These are phyloP conservation scores for Drusus annulatus DNA, from an alignment of 1,140 invertebrate species.

Conservation along the genomic window DNA sequence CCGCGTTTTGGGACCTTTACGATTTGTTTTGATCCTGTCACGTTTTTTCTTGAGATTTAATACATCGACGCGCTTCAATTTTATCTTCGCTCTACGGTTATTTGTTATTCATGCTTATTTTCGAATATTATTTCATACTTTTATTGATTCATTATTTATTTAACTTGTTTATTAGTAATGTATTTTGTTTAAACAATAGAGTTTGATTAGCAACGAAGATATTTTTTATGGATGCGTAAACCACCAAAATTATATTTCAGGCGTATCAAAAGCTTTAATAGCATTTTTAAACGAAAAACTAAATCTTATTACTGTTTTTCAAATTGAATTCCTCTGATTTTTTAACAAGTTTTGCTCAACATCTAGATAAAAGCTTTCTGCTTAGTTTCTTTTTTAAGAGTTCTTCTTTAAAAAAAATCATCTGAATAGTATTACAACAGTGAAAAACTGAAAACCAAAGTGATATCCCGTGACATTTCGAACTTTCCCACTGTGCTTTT, in stretches of 20 bases:
- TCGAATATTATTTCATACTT: neutral
- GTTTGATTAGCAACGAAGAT: neutral
- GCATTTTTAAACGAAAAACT: too few species aligned
- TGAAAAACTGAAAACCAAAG: neutral
- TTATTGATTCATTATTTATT: neutral
- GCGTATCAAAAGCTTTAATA: too few species aligned
- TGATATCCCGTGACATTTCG: neutral
- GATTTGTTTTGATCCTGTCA: slow-evolving; percentile 10
- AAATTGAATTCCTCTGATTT: too few species aligned
- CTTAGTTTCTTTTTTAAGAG: neutral
- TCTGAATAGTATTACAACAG: neutral
- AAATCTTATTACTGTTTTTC: too few species aligned
- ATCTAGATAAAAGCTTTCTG: neutral
- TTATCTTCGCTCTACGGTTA: neutral
- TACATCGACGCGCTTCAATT: neutral
- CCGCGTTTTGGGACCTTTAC: slow-evolving; percentile 6
- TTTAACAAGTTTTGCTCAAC: too few species aligned
- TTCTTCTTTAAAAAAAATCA: too few species aligned
- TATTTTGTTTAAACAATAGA: too few species aligned
- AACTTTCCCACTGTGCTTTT: neutral
- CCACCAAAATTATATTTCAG: neutral
- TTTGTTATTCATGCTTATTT: neutral
- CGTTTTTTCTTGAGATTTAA: neutral
- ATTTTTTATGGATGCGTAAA: neutral
- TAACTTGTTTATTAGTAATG: neutral